Evolutionary conservation across 2,797 vertebrate genomes (phyloP).

Genomic region (Ispidina lecontei): DNA sequence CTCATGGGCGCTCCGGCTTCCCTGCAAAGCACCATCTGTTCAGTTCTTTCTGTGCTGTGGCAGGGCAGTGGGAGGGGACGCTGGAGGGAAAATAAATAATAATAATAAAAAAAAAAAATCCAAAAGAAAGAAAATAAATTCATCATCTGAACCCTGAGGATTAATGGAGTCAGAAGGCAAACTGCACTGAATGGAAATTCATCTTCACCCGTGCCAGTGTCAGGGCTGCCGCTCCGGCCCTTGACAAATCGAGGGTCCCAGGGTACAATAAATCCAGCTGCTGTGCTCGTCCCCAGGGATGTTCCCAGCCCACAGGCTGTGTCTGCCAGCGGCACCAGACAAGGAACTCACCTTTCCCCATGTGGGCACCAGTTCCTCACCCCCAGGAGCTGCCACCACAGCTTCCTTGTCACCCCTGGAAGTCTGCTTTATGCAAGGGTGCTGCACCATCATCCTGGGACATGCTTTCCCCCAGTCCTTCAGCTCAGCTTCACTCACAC

Average conservation of each 20-base stretch:
- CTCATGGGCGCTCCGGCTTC: constrained; percentile 79
- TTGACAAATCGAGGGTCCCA: constrained; percentile 95
- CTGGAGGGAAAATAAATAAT: constrained; percentile 80
- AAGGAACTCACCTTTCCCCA: neutral
- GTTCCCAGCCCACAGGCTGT: neutral
- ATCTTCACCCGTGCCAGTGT: constrained; percentile 91
- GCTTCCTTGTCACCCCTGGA: neutral
- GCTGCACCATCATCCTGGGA: accelerated
- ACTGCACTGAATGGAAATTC: constrained; percentile 92
- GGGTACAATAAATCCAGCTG: constrained; percentile 90
- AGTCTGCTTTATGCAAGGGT: neutral
- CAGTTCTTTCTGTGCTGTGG: constrained; percentile 41
- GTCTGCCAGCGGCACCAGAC: neutral
- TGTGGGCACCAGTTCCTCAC: neutral
- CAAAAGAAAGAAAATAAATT: constrained; percentile 82
- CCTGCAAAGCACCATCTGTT: constrained; percentile 80
- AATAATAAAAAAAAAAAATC: constrained; percentile 68
- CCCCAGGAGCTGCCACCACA: neutral
- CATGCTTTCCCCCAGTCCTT: neutral
- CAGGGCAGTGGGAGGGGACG: constrained; percentile 79
- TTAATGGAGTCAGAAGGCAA: constrained; percentile 93
- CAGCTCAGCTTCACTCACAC: neutral
- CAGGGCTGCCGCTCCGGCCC: constrained; percentile 84
- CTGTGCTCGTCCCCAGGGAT: constrained; percentile 66
- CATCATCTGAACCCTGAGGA: constrained; percentile 91